Base-by-base conservation (phyloP, 2,113 vertebrate genomes). In the Micronisus gabar region DNA sequence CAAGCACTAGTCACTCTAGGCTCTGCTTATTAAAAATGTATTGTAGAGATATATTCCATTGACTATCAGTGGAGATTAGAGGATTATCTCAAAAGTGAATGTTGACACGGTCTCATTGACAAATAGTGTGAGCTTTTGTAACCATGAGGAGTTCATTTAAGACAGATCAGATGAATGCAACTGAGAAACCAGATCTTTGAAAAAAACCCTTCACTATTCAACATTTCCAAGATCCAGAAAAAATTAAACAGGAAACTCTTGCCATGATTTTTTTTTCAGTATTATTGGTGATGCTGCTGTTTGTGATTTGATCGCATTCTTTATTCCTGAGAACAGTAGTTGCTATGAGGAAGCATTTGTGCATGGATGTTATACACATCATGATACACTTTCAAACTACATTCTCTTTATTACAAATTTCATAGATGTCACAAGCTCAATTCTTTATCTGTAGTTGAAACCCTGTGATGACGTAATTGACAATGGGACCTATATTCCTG, bases 181-280 rank as follows among this genome's bases (percentile, higher is more conserved):
- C 26, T 27, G 32, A 58, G 50, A 75, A 96, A 81, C 10, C 11
- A 55, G 36, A 9, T 58, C 85, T 55, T 79, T 81, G 20, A 3
- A 13, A 65, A 55, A 29, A 16, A 8, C 0, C 0, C 0, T 1
- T 1, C 18, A 56, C 14, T 87, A 36, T 48, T 56, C 2, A 1
- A 50, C 23, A 48, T 74, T 89, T 90, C 29, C 12, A 81, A 30
- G n/a, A 71, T 26, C 34, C 12, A 66, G 23, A 56, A 83, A 83
- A 81, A 70, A 72, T 8, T 8, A 13, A 62, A 19, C 25, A 58
- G 15, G 12, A 73, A 53, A 43, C 7, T 36, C 23, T 38, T 73
- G 15, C n/a, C 6, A 13, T 63, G 5, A 25, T 20, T 83, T 65
- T 86, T 86, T 68, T 68, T 80, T 41, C 8, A 34, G 6, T 55